Conservation (phyloP, 2,888 invertebrate species). For the Nomada flava region DNA sequence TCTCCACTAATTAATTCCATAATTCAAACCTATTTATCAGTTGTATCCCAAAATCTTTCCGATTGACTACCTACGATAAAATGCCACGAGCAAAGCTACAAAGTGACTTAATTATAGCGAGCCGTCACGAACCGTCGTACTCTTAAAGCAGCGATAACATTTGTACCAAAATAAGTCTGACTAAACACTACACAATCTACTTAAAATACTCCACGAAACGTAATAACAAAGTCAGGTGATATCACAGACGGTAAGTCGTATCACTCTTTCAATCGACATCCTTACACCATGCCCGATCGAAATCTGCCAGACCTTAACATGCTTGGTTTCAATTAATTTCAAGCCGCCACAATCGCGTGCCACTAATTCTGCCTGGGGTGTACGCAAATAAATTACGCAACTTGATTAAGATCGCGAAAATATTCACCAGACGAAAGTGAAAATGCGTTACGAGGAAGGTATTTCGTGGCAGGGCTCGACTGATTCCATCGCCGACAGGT, state of each 20-base stretch:
- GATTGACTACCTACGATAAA: background rate
- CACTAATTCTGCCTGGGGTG: background rate
- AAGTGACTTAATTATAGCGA: conserved; percentile 5
- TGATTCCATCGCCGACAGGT: conserved; percentile 32
- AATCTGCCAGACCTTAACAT: conserved; percentile 31
- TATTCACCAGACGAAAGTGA: background rate
- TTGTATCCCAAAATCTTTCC: too few relatives aligned
- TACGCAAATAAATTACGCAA: conserved; percentile 27
- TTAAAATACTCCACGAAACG: background rate
- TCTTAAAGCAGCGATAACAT: background rate
- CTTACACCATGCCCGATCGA: conserved; percentile 28
- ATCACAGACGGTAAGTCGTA: conserved; percentile 9
- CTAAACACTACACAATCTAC: conserved; percentile 17
- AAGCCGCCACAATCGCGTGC: conserved; percentile 32
- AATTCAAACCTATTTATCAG: too few relatives aligned
- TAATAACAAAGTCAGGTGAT: background rate
- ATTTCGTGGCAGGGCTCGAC: conserved; percentile 18
- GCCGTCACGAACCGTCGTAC: background rate
- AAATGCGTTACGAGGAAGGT: background rate
- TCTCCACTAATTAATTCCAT: too few relatives aligned
- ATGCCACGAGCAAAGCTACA: background rate
- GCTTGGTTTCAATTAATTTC: conserved; percentile 46
- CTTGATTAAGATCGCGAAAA: conserved; percentile 15
- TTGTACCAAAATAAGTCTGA: conserved; percentile 13
- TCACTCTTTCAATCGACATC: conserved; percentile 36